Conservation (phyloP, 2,888 invertebrate species). For the Plebejus melissa region DNA sequence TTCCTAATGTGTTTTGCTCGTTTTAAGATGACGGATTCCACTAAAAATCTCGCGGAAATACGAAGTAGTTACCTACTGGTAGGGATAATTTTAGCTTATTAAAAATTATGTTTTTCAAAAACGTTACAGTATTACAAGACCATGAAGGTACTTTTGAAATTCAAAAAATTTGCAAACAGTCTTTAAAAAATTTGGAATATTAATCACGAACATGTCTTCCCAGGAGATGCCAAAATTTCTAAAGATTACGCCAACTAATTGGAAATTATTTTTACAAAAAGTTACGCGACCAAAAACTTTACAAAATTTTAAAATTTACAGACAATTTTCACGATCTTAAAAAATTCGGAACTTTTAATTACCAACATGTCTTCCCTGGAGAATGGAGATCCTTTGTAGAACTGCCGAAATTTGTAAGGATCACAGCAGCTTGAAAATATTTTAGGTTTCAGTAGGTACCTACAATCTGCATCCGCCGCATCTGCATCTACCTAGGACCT, state of each 20-base stretch:
- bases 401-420: neutral
- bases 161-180: too few species aligned
- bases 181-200: neutral
- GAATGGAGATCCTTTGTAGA: neutral
- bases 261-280: conserved; percentile 9
- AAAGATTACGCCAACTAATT: neutral
- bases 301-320: neutral
- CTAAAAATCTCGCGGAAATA: neutral
- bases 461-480: too few species aligned
- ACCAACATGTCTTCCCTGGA: neutral
- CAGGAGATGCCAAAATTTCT: neutral
- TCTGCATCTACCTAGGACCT: too few species aligned
- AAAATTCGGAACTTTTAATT: neutral
- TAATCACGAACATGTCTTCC: neutral
- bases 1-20: conserved; percentile 12
- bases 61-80: too few species aligned
- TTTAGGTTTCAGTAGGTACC: neutral
- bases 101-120: neutral
- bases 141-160: too few species aligned
- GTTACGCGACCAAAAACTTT: neutral
- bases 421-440: neutral
- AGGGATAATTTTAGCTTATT: neutral
- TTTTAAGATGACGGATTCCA: neutral
- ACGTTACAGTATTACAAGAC: neutral
- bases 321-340: neutral